Evolutionary conservation across 2,113 vertebrate genomes (phyloP), one percentile per base, ranked within the genome.

Genomic region (Misgurnus anguillicaudatus): DNA sequence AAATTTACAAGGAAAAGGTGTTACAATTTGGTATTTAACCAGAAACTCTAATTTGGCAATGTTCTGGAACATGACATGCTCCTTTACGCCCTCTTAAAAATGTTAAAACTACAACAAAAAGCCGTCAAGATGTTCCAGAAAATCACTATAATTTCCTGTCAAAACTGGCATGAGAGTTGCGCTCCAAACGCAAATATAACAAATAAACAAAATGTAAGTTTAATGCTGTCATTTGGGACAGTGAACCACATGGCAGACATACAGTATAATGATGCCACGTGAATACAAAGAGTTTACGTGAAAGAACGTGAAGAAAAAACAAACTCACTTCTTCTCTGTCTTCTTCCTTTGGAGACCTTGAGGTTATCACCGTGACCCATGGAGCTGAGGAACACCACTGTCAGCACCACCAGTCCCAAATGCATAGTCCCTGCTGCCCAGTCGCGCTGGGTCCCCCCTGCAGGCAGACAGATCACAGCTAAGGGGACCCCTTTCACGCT

Each of bases 251-350:
- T 45, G 36, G 66, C 57, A 76, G 10, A 47, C 51, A 21, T 42
- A n/a, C n/a, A n/a, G n/a, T n/a, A 57, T 66, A 63, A 64, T 61
- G 38, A 67, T 53, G 71, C 58, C 11, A 74, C 60, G n/a, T 53
- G 57, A 66, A 63, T 2, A 71, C 9, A 63, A 9, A 57, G 39
- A 64, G 53, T 3, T 0, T 64, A 75, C 6, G 70, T 81, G 81
- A 87, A 75, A 87, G 85, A 87, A 81, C 41, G 80, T 66, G 77
- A 45, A 71, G 82, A 51, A 80, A 67, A 62, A 67, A 82, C 69
- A 53, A 75, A 96, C 97, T 92, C 93, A 99, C 97, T 97, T 90
- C 96, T 93, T 91, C 94, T 95, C 87, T 98, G 96, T 87, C 95
- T 93, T 90, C 95, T 95, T 85, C 93, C 94, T 91, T 94, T 96